Evolutionary conservation across 1,140 invertebrate genomes (phyloP), one percentile per base, ranked within the genome.

Genomic region (Vanessa tameamea): DNA sequence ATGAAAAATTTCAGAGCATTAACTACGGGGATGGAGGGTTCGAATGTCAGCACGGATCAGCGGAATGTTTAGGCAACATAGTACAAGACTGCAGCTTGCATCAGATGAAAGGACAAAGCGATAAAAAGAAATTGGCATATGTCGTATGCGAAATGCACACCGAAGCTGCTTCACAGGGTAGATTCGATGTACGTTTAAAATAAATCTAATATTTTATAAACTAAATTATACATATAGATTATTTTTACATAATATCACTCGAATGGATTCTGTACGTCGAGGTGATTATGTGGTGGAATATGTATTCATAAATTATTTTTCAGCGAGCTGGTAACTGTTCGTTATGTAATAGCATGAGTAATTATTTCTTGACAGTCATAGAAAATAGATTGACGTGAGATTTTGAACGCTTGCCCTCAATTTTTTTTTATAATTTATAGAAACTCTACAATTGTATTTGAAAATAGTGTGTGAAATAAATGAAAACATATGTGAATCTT

Each of bases 51-150:
- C 88, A 91, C 68, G 91, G 91, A 0, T 71, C 84, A 0, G 11
- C 78, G 1, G 90, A 92, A 53, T 92, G 91, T 63, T 72, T 86
- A 7, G 91, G 89, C 8, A 92, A 92, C 31, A 75, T 89, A 11
- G 81, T 92, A 7, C 91, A 92, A 71, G 85, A 90, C 47, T 92
- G 91, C 73, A 75, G 86, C 2, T 64, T 92, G 47, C 61, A 83
- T 65, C 64, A 78, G 14, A 83, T 91, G 84, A 71, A 73, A 13
- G 64, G 68, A 1, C 37, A 76, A 11, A 77, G 76, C 11, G 84
- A 89, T 31, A 47, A 72, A 15, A 72, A 87, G 31, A 86, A 83
- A 20, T 73, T 87, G 2, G 69, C 72, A 0, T 92, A 92, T 69
- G 85, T 91, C 2, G 79, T 76, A 8, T 92, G 91, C 48, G 91